Conservation (phyloP, 2,888 invertebrate species). For the Apamea crenata region DNA sequence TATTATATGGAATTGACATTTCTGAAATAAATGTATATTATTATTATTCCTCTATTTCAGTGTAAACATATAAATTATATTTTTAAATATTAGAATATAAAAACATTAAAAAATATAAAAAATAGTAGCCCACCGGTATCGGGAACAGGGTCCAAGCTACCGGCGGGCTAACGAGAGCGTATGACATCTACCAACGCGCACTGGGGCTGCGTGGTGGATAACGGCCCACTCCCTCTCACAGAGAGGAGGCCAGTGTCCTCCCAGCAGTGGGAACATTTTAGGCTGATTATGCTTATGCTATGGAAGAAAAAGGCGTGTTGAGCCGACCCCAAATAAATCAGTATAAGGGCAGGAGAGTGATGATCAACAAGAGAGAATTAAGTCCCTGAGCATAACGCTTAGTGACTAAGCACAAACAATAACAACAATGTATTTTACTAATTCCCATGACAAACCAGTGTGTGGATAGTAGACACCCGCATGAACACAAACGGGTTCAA, state of each 20-base stretch:
- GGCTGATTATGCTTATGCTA: not conserved
- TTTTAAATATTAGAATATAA: too few species aligned
- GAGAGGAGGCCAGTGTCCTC: not conserved
- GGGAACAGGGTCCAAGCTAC: too few species aligned
- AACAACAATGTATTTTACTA: constrained; percentile 24
- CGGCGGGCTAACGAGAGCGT: too few species aligned
- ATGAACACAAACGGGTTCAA: constrained; percentile 55
- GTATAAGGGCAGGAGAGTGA: not conserved
- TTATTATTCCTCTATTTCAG: too few species aligned
- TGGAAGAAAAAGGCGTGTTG: not conserved
- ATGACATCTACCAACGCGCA: not conserved
- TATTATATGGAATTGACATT: too few species aligned
- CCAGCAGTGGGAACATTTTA: not conserved
- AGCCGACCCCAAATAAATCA: not conserved
- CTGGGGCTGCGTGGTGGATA: not conserved
- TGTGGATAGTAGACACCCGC: constrained; percentile 41
- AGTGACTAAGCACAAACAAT: not conserved
- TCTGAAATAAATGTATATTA: too few species aligned
- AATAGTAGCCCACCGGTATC: too few species aligned
- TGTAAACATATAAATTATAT: too few species aligned
- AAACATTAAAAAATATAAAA: too few species aligned
- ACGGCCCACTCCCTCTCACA: not conserved
- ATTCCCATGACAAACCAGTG: constrained; percentile 31
- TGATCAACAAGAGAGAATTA: not conserved
- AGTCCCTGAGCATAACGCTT: not conserved